These are phyloP conservation scores for Lumbricus terrestris DNA, from an alignment of 2,888 invertebrate species.

Conservation along the genomic window DNA sequence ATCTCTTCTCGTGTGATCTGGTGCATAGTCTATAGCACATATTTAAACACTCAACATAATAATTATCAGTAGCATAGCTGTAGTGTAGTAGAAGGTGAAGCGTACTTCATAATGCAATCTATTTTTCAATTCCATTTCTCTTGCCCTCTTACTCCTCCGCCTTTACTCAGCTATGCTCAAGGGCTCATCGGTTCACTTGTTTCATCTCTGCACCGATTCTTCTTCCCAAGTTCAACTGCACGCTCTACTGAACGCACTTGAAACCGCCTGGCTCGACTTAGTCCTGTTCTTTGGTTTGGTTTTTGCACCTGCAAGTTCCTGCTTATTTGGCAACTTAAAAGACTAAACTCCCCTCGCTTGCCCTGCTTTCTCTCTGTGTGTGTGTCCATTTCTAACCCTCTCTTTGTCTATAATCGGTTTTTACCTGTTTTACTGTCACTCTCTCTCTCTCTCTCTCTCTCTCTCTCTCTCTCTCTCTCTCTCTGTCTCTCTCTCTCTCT, in stretches of 20 bases:
- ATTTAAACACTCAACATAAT: no score
- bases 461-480: not conserved
- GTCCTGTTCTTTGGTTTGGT: not conserved
- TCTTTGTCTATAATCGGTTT: no score
- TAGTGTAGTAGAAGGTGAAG: no score
- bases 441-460: not conserved
- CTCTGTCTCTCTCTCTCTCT: no score
- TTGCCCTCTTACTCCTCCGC: no score
- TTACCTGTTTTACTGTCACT: no score
- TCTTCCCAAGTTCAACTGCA: not conserved
- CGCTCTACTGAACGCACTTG: not conserved
- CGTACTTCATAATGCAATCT: not conserved
- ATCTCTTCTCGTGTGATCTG: not conserved
- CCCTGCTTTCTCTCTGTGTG: not conserved
- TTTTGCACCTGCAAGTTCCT: not conserved
- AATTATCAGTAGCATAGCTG: no score
- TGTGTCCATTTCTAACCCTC: no score
- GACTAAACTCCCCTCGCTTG: not conserved
- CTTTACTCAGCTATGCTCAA: no score
- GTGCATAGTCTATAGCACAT: not conserved
- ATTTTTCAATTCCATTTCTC: not conserved
- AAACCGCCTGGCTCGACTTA: not conserved
- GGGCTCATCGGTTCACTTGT: not conserved
- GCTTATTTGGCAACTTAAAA: not conserved
- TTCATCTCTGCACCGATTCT: not conserved